Conservation (phyloP, 2,888 invertebrate genomes). For the Trachelus tabidus region DNA sequence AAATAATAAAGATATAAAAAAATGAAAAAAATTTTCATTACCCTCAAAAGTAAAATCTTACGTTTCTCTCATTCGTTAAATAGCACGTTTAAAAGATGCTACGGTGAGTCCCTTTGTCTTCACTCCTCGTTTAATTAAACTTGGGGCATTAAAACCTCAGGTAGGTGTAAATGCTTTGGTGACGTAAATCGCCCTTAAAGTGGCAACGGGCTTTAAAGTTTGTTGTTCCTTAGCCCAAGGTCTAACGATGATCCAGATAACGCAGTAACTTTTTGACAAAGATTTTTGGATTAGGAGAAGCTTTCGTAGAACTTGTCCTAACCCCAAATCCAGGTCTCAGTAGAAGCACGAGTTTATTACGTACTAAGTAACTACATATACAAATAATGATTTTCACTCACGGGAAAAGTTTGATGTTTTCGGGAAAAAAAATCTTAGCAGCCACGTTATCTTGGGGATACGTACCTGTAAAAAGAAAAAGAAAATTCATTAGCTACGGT, state of each 20-base stretch:
- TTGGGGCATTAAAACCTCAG: neutral
- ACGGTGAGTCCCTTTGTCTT: neutral
- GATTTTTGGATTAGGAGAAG: neutral
- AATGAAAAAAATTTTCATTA: neutral
- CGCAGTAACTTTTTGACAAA: neutral
- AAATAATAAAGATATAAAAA: neutral
- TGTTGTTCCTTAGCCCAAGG: neutral
- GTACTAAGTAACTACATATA: neutral
- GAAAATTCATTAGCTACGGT: no score
- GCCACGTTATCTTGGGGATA: no score
- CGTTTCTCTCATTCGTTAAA: neutral
- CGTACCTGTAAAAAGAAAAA: no score
- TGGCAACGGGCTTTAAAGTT: neutral
- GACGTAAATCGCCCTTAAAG: neutral
- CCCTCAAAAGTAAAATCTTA: neutral
- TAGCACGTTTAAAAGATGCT: neutral
- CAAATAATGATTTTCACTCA: no score
- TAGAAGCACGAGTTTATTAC: neutral
- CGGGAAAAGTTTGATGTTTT: no score
- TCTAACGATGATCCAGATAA: neutral
- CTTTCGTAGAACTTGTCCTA: neutral
- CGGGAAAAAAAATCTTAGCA: no score
- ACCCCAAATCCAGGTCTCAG: neutral
- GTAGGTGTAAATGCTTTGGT: neutral
- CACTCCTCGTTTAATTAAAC: neutral